These are phyloP conservation scores for Anolis carolinensis DNA, from an alignment of 2,113 vertebrate species.

Conservation along the genomic window DNA sequence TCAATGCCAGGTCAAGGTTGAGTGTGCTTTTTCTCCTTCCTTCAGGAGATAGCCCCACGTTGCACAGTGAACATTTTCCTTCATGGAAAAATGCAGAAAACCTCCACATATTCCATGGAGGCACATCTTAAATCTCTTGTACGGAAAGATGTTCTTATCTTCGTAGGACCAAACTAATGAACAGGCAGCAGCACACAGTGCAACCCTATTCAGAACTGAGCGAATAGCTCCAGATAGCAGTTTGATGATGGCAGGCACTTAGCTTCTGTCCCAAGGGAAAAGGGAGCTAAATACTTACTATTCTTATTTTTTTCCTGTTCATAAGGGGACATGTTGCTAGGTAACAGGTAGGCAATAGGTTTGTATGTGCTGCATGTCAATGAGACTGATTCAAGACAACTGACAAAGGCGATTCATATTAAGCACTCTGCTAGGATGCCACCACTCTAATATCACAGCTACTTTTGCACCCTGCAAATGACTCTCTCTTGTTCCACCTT, in stretches of 20 bases:
- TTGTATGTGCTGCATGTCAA: not conserved
- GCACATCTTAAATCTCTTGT: not conserved
- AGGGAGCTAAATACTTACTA: not conserved
- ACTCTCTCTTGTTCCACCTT: no score
- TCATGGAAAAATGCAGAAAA: not conserved
- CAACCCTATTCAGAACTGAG: not conserved
- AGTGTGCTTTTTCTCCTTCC: not conserved
- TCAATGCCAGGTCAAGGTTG: not conserved
- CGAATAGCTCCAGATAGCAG: not conserved
- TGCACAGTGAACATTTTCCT: not conserved
- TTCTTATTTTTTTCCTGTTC: not conserved
- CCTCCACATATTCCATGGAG: no score
- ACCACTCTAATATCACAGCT: not conserved
- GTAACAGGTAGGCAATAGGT: not conserved
- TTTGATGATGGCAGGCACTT: not conserved
- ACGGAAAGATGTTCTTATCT: not conserved
- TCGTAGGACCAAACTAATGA: not conserved
- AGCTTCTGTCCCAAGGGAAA: not conserved
- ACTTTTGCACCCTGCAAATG: not conserved
- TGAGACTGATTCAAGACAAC: not conserved
- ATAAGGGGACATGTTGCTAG: not conserved
- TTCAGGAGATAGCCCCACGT: not conserved
- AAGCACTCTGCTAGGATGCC: not conserved
- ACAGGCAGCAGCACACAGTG: not conserved
- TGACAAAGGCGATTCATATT: not conserved